Evolutionary conservation across 2,797 vertebrate species (phyloP).

Genomic region (Ambastaia sidthimunki): DNA sequence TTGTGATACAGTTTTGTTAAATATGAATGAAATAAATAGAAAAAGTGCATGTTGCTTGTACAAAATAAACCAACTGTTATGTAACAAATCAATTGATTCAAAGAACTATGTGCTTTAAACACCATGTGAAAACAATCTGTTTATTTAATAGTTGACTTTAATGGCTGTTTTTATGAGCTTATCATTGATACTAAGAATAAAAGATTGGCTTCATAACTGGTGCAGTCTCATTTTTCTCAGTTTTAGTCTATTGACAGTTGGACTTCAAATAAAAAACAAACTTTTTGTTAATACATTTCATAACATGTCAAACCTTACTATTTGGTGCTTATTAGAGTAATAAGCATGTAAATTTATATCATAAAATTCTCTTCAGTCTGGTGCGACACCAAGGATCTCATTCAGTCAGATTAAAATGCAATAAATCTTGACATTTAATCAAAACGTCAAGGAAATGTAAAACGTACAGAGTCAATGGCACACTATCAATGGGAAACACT

Average conservation of each 20-base stretch:
- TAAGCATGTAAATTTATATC: not conserved
- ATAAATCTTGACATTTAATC: constrained; percentile 18
- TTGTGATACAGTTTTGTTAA: not conserved
- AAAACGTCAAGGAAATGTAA: constrained; percentile 8
- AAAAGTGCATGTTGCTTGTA: not conserved
- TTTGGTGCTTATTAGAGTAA: not conserved
- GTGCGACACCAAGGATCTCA: not conserved
- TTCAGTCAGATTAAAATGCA: not conserved
- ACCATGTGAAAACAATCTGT: not conserved
- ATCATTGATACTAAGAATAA: constrained; percentile 10
- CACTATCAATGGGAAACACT: not conserved
- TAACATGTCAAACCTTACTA: not conserved
- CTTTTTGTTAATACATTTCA: not conserved
- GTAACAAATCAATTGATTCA: constrained; percentile 4
- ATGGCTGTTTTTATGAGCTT: not conserved
- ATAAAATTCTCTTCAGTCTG: not conserved
- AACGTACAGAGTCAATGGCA: not conserved
- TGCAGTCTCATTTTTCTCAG: not conserved
- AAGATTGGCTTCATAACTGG: not conserved
- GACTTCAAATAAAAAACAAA: not conserved
- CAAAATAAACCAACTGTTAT: constrained; percentile 2
- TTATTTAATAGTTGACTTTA: constrained; percentile 14
- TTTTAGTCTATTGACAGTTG: not conserved
- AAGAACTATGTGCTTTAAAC: not conserved
- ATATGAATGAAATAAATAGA: not conserved